A percentile compares a stretch with the other conserved stretches of the same genome.
These are phyloP conservation scores for Camponotus vicinus DNA, from an alignment of 1,140 invertebrate species.

Conservation along the genomic window DNA sequence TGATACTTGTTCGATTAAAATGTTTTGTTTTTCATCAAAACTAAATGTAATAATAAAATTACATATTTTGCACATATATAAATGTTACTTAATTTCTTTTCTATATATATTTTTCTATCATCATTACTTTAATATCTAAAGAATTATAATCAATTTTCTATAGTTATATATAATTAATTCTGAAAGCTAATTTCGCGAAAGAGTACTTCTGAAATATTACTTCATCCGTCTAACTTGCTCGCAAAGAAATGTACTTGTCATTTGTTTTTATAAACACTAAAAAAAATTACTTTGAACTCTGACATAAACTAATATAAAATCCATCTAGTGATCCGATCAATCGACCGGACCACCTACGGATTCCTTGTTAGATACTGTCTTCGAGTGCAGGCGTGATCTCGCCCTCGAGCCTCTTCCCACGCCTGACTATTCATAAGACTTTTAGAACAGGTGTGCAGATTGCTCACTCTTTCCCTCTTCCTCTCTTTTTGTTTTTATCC, in stretches of 20 bases:
- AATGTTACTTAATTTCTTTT: not conserved
- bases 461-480: not conserved
- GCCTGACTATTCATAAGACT: conserved; percentile 52
- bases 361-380: not conserved
- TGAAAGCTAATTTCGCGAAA: not conserved
- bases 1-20: not conserved
- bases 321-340: conserved; percentile 17
- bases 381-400: not conserved
- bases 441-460: conserved; percentile 19
- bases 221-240: not conserved
- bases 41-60: not conserved
- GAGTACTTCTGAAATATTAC: not conserved
- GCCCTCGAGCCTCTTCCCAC: not conserved
- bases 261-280: conserved; percentile 2
- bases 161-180: not conserved
- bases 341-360: not conserved
- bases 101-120: not conserved
- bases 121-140: not conserved
- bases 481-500: conserved; percentile 37
- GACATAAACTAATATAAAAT: conserved; percentile 52
- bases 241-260: not conserved
- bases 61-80: not conserved
- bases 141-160: conserved; percentile 1
- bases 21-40: not conserved
- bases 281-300: conserved; percentile 40